Percentiles rank a stretch among this genome's conserved stretches.
phyloP scores from a whole-genome alignment of 1,140 invertebrate species.

The Ladona fulva region DNA sequence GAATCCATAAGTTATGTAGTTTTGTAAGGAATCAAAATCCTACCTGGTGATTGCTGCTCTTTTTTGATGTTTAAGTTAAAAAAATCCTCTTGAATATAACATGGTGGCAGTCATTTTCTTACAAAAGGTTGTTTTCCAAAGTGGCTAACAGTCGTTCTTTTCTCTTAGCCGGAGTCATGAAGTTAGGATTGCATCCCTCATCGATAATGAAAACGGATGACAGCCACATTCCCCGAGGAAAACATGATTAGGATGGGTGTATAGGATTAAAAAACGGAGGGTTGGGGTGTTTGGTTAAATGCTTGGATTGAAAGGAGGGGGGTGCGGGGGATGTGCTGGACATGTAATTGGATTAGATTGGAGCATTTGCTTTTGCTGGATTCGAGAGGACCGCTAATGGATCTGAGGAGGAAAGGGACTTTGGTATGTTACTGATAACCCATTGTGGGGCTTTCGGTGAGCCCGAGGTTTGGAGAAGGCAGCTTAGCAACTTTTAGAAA shows the following conservation, averaged over 20 bases:
- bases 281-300: too few relatives aligned
- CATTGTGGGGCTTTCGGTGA: neutral
- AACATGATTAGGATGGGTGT: neutral
- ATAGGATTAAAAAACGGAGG: neutral
- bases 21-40: too few relatives aligned
- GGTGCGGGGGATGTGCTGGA: too few relatives aligned
- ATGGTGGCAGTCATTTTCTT: neutral
- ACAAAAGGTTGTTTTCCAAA: neutral
- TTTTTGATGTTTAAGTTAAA: too few relatives aligned
- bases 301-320: too few relatives aligned
- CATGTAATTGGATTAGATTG: too few relatives aligned
- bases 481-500: neutral
- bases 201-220: neutral
- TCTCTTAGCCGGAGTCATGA: slow-evolving; percentile 7
- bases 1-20: too few relatives aligned
- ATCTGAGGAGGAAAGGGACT: neutral
- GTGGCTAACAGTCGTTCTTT: neutral
- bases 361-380: too few relatives aligned
- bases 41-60: too few relatives aligned
- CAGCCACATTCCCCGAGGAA: neutral
- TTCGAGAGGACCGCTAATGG: too few relatives aligned
- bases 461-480: neutral
- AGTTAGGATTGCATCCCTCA: neutral
- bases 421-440: neutral
- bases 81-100: neutral